Evolutionary conservation across 2,888 invertebrate genomes (phyloP).

Genomic region (Ctenicera cuprea): DNA sequence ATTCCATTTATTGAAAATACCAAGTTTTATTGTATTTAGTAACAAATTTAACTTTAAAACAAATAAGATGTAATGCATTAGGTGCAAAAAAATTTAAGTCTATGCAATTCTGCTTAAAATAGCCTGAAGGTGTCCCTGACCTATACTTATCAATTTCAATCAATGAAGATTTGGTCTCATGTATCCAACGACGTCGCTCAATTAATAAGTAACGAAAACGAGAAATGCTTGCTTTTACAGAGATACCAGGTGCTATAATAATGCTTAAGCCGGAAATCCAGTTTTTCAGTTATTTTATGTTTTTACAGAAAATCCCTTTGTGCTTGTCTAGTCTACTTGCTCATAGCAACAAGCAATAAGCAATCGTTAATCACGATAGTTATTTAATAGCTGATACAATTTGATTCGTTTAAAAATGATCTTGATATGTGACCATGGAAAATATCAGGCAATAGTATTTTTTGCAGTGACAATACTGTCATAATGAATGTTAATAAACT

Average conservation of each 20-base stretch:
- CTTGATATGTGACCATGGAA: slow-evolving; percentile 18
- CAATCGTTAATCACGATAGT: not conserved
- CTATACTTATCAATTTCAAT: slow-evolving; percentile 20
- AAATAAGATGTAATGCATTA: too few species aligned
- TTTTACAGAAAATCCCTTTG: not conserved
- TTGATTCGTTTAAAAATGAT: slow-evolving; percentile 1
- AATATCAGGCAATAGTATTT: not conserved
- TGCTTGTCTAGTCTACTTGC: not conserved
- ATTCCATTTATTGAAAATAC: too few species aligned
- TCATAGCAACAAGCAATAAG: slow-evolving; percentile 4
- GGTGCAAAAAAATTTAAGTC: too few species aligned
- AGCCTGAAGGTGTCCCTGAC: not conserved
- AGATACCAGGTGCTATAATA: too few species aligned
- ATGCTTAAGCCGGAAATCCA: not conserved
- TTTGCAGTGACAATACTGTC: not conserved
- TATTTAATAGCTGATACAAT: not conserved
- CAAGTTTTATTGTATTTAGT: too few species aligned
- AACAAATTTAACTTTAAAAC: too few species aligned
- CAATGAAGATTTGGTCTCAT: slow-evolving; percentile 1
- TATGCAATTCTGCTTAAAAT: not conserved
- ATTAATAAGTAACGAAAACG: not conserved
- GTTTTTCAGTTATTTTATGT: slow-evolving; percentile 12
- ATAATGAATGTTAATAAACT: too few species aligned
- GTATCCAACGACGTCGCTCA: not conserved
- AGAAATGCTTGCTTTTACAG: not conserved